Conservation (phyloP, 2,113 vertebrate species). For the Gnathonemus echidnorhynchus region DNA sequence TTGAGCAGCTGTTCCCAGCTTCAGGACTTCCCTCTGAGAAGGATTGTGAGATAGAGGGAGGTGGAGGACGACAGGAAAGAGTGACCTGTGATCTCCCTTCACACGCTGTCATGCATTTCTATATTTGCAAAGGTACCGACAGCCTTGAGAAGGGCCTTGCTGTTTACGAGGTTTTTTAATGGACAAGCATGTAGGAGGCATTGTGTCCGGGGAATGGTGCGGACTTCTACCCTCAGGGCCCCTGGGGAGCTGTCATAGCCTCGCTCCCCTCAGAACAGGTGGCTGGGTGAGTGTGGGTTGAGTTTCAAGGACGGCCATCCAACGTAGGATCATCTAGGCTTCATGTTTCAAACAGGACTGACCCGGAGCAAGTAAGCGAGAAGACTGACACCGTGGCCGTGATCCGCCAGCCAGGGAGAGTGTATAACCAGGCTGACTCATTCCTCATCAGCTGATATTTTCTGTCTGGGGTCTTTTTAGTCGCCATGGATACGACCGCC, state of each 20-base stretch:
- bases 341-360: background rate
- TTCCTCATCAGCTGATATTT: background rate
- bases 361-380: background rate
- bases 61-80: background rate
- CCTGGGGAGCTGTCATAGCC: background rate
- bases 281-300: background rate
- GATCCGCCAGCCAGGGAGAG: background rate
- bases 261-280: background rate
- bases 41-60: background rate
- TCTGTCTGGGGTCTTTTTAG: background rate
- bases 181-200: background rate
- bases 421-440: background rate
- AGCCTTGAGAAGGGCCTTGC: background rate
- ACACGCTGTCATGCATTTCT: too few species aligned
- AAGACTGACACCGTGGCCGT: background rate
- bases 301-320: background rate
- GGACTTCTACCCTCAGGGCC: background rate
- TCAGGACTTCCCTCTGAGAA: background rate
- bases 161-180: background rate
- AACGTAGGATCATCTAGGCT: constrained; percentile 1
- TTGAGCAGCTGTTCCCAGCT: background rate
- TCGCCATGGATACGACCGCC: background rate
- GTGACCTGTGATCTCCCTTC: background rate
- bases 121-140: background rate
- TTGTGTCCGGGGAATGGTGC: background rate